Percentiles rank a stretch among this genome's conserved stretches.
phyloP scores from a whole-genome alignment of 2,797 vertebrate genomes.

The Falco concolor region DNA sequence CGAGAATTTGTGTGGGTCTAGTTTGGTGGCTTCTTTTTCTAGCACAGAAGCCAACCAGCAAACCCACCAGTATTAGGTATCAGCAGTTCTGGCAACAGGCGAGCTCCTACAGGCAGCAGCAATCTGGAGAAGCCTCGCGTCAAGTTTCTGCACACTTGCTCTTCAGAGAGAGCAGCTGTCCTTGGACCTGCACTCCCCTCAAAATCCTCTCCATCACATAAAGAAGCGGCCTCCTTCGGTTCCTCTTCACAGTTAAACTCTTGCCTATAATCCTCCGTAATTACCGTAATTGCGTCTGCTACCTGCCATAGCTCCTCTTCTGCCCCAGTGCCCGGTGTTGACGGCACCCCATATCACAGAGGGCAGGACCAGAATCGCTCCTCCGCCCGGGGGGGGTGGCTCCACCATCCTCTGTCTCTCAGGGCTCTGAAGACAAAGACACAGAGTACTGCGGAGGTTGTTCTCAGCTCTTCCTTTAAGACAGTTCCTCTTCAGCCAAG shows the following conservation, averaged over 20 bases:
- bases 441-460: fast-evolving
- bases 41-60: background rate
- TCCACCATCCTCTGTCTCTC: background rate
- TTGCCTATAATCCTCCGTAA: background rate
- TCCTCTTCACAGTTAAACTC: background rate
- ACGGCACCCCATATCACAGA: background rate
- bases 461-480: background rate
- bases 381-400: fast-evolving
- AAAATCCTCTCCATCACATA: background rate
- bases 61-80: background rate
- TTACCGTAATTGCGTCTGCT: background rate
- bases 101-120: background rate
- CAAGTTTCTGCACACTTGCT: background rate
- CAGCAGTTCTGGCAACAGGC: background rate
- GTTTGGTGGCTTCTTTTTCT: background rate
- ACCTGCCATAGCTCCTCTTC: background rate
- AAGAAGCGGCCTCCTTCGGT: background rate
- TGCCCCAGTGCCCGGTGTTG: background rate
- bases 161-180: background rate
- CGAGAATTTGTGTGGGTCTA: background rate
- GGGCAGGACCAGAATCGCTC: background rate
- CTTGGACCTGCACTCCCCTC: background rate
- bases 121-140: background rate
- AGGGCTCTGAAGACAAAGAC: background rate
- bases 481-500: background rate